phyloP scores from a whole-genome alignment of 2,888 invertebrate species.

The Abscondita cerata region DNA sequence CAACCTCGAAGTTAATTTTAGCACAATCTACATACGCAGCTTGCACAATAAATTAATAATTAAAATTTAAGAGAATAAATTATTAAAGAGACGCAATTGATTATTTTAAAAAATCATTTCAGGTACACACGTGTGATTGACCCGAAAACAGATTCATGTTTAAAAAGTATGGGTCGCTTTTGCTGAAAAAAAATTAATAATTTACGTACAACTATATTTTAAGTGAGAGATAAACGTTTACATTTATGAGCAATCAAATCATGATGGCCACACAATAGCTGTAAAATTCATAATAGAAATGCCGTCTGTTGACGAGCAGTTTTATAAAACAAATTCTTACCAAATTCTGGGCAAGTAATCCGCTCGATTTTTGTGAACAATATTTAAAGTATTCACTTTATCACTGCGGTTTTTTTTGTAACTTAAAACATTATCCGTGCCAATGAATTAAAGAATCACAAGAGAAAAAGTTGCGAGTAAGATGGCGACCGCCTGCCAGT shows the following conservation, averaged over 20 bases:
- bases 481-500: slow-evolving; percentile 65
- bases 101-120: no score
- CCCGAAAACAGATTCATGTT: no score
- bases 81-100: no score
- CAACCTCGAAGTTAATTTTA: no score
- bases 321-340: slow-evolving; percentile 30
- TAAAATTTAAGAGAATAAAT: no score
- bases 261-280: slow-evolving; percentile 51
- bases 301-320: slow-evolving; percentile 37
- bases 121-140: no score
- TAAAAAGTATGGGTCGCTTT: not conserved
- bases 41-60: no score
- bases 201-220: not conserved
- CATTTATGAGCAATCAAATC: slow-evolving; percentile 38
- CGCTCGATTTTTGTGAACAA: slow-evolving; percentile 30
- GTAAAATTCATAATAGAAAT: slow-evolving; percentile 50
- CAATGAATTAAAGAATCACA: slow-evolving; percentile 48
- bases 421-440: slow-evolving; percentile 46
- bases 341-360: slow-evolving; percentile 39
- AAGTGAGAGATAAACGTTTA: slow-evolving; percentile 21
- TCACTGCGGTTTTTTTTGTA: slow-evolving; percentile 46
- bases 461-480: slow-evolving; percentile 63
- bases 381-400: slow-evolving; percentile 29
- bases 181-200: no score
- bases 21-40: no score